Conservation (phyloP, 2,888 invertebrate species). For the Hypercompe scribonia region DNA sequence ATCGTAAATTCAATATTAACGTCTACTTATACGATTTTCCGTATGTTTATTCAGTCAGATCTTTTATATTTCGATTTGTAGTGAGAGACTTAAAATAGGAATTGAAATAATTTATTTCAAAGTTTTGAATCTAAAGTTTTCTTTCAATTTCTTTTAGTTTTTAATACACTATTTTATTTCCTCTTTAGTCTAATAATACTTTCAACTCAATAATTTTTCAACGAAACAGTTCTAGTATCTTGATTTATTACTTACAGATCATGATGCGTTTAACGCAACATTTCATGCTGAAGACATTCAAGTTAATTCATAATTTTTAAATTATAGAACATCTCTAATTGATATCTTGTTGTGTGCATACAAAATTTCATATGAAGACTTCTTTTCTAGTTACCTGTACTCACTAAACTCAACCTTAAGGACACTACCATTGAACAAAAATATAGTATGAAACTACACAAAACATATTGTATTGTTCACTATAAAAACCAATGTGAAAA, state of each 20-base stretch:
- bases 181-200: neutral
- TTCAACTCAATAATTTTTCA: neutral
- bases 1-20: constrained; percentile 19
- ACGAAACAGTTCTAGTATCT: no score
- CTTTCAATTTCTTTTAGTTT: neutral
- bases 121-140: neutral
- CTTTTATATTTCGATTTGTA: neutral
- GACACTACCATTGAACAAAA: neutral
- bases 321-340: neutral
- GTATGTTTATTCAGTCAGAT: constrained; percentile 10
- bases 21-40: constrained; percentile 13
- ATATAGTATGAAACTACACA: neutral
- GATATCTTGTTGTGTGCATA: neutral
- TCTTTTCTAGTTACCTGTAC: no score
- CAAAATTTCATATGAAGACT: no score
- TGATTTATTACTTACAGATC: no score
- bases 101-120: neutral
- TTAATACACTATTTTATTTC: neutral
- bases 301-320: no score
- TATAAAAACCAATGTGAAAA: neutral
- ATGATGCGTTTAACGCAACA: no score
- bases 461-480: neutral
- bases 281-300: no score
- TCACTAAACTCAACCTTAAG: neutral
- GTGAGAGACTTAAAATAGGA: neutral